Percentiles rank a stretch among this genome's conserved stretches.
Evolutionary conservation across 2,888 invertebrate genomes (phyloP).

Genomic region (Polyploca ridens): DNA sequence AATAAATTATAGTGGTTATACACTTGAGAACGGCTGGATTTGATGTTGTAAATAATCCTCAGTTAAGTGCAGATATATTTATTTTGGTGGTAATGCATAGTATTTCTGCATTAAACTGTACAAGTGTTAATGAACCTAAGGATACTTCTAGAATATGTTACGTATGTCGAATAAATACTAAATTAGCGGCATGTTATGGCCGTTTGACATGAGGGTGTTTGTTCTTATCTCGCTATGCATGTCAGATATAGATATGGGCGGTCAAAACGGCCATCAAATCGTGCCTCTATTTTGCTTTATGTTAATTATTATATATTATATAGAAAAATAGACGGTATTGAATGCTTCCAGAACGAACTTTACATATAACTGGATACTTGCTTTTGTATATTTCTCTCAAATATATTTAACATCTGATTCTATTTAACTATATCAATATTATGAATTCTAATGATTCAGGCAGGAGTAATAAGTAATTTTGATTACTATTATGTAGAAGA

Average conservation of each 20-base stretch:
- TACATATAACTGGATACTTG: background rate
- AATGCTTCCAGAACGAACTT: too few species aligned
- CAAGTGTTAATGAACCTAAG: too few species aligned
- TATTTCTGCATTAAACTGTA: too few species aligned
- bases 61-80: background rate
- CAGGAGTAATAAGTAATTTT: background rate
- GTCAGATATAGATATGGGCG: too few species aligned
- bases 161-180: background rate
- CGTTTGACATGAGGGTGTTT: too few species aligned
- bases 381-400: background rate
- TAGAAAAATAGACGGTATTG: background rate
- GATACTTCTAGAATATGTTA: background rate
- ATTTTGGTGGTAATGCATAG: background rate
- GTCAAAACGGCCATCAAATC: too few species aligned
- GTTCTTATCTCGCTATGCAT: too few species aligned
- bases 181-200: too few species aligned
- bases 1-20: background rate
- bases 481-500: background rate
- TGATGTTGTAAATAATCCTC: background rate
- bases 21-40: background rate
- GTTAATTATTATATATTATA: slow-evolving; percentile 1
- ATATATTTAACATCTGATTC: too few species aligned
- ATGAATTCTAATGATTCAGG: too few species aligned
- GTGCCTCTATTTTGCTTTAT: background rate
- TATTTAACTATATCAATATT: too few species aligned